Conservation (phyloP, 2,113 vertebrate genomes). For the Onychostoma macrolepis region DNA sequence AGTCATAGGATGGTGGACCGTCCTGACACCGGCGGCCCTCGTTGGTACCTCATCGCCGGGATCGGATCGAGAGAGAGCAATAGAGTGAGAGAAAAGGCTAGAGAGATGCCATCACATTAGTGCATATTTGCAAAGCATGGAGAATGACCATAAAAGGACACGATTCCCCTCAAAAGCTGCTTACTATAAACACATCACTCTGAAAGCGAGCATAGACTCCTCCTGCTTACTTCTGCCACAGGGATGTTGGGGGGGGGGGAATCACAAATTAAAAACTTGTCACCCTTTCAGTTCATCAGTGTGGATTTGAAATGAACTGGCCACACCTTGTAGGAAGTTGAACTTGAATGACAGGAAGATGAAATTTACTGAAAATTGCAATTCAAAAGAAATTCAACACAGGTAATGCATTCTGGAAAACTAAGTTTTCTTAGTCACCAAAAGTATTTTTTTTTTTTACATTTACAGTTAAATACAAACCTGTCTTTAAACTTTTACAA, state of each 20-base stretch:
- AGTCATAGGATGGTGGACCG: conserved; percentile 55
- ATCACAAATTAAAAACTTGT: background rate
- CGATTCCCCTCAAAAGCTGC: conserved; percentile 66
- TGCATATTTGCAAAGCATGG: conserved; percentile 77
- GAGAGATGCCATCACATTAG: conserved; percentile 65
- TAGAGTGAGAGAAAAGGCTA: conserved; percentile 65
- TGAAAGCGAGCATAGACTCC: conserved; percentile 60
- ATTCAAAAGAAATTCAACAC: background rate
- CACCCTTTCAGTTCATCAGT: conserved; percentile 6
- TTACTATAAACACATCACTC: conserved; percentile 79
- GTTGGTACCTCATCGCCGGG: conserved; percentile 59
- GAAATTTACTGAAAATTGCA: background rate
- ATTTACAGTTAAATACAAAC: background rate
- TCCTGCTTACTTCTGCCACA: background rate
- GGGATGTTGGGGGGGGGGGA: background rate
- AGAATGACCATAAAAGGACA: conserved; percentile 77
- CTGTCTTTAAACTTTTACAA: background rate
- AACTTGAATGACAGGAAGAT: background rate
- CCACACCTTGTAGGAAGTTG: background rate
- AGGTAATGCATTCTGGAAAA: background rate
- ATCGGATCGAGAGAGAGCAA: conserved; percentile 65
- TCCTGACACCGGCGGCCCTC: conserved; percentile 52
- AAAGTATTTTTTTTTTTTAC: no score
- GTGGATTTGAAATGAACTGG: no score
- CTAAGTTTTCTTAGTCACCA: background rate